Conservation (phyloP, 2,888 invertebrate genomes). For the Orthosia gothica region DNA sequence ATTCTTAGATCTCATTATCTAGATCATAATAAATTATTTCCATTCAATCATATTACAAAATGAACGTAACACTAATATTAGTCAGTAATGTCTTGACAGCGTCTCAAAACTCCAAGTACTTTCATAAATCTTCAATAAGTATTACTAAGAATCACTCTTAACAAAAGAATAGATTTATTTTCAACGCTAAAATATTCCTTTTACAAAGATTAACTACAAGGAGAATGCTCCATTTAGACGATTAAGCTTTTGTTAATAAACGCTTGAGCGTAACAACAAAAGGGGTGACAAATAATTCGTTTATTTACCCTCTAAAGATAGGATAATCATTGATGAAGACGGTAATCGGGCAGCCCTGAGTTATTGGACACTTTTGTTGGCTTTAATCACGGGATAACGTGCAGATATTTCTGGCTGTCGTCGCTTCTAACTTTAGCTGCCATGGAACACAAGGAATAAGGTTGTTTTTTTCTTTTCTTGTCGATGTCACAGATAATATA, state of each 20-base stretch:
- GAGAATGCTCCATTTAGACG: constrained; percentile 84
- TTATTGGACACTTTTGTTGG: constrained; percentile 65
- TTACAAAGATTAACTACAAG: constrained; percentile 82
- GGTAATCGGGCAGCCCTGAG: constrained; percentile 57
- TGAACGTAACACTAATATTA: constrained; percentile 13
- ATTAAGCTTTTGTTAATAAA: constrained; percentile 89
- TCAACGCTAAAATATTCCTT: constrained; percentile 80
- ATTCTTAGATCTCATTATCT: not conserved
- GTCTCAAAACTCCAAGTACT: constrained; percentile 40
- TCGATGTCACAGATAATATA: not conserved
- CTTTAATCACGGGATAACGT: constrained; percentile 46
- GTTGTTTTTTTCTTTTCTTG: not conserved
- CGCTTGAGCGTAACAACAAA: constrained; percentile 80
- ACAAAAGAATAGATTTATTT: constrained; percentile 82
- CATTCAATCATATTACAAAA: constrained; percentile 10
- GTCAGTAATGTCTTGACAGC: constrained; percentile 10
- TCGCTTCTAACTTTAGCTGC: not conserved
- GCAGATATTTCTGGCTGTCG: constrained; percentile 38
- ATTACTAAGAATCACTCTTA: constrained; percentile 67
- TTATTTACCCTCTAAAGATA: constrained; percentile 77
- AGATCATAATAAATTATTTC: constrained; percentile 27
- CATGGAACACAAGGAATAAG: not conserved
- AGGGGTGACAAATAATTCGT: constrained; percentile 88
- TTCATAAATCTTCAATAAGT: constrained; percentile 55
- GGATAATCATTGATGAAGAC: constrained; percentile 72